Percentiles rank a stretch among this genome's conserved stretches.
These are phyloP conservation scores for Ptychobarbus kaznakovi DNA, from an alignment of 2,797 vertebrate species.

Conservation along the genomic window DNA sequence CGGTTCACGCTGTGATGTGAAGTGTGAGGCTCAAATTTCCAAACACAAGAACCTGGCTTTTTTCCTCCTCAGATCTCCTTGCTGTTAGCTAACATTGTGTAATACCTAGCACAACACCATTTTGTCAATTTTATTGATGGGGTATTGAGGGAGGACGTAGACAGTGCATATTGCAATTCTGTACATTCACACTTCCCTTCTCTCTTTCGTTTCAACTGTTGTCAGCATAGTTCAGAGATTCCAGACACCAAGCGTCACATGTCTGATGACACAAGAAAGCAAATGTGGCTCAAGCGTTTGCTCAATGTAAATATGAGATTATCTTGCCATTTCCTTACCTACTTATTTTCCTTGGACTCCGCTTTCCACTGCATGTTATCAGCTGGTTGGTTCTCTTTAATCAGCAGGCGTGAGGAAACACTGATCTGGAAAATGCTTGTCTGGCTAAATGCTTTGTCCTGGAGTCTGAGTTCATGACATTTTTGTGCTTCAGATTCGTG, in stretches of 20 bases:
- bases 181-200: background rate
- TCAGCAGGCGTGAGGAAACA: constrained; percentile 31
- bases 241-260: constrained; percentile 1
- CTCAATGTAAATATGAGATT: constrained; percentile 33
- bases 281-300: constrained; percentile 11
- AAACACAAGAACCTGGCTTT: background rate
- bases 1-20: constrained; percentile 2
- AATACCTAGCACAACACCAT: background rate
- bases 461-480: background rate
- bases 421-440: constrained; percentile 32
- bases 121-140: background rate
- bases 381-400: constrained; percentile 26
- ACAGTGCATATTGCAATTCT: background rate
- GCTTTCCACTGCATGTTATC: constrained; percentile 33
- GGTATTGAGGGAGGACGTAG: background rate
- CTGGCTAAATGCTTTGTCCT: background rate
- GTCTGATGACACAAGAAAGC: constrained; percentile 28
- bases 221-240: constrained; percentile 29
- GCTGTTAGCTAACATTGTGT: background rate
- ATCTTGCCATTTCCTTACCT: constrained; percentile 35
- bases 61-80: background rate
- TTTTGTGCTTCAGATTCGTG: background rate
- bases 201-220: background rate
- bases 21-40: background rate
- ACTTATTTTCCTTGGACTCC: constrained; percentile 25